Evolutionary conservation across 2,797 vertebrate species (phyloP), one percentile per base, ranked within the genome.

Genomic region (Acanthurus lineatus): DNA sequence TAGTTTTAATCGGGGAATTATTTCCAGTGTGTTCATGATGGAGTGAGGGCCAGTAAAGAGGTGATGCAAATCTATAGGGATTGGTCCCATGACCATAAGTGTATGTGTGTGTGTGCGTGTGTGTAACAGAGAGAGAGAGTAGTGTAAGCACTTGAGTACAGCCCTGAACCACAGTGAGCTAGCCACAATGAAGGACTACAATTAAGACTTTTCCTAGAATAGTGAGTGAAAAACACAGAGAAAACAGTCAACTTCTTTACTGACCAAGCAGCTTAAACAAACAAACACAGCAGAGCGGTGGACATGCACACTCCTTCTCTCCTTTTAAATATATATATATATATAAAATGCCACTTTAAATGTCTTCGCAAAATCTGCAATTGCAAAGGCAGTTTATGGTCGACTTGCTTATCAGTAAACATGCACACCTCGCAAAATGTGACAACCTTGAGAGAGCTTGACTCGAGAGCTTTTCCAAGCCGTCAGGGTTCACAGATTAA

Each of bases 201-300:
- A 90, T 91, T 89, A 86, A 79, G 74, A 68, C 64, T 61, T 73
- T 47, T 84, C 81, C 25, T 10, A 90, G 83, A 93, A 90, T 89
- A 88, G 79, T 82, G 70, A 88, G 28, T 32, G 82, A 88, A 88
- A 87, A 86, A 47, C 49, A 68, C 56, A 69, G 51, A 63, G 77
- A 53, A 69, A 77, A 83, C 63, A 68, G 48, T 68, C 22, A 42
- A 63, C 68, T 60, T 60, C 44, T 62, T 47, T 32, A 62, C 56
- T 65, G 68, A 66, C 68, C 81, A 15, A 38, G 25, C 48, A 56
- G 77, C 53, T 73, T 67, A 25, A 11, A 72, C 59, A 76, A 61
- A 60, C 62, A 73, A 74, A 63, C 69, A 70, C 35, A 17, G 3
- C 42, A 65, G 14, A 45, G 6, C 47, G 20, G 42, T 38, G 75